phyloP scores from a whole-genome alignment of 53 echinoderm and acorn worm genomes.

The Holothuria leucospilota region DNA sequence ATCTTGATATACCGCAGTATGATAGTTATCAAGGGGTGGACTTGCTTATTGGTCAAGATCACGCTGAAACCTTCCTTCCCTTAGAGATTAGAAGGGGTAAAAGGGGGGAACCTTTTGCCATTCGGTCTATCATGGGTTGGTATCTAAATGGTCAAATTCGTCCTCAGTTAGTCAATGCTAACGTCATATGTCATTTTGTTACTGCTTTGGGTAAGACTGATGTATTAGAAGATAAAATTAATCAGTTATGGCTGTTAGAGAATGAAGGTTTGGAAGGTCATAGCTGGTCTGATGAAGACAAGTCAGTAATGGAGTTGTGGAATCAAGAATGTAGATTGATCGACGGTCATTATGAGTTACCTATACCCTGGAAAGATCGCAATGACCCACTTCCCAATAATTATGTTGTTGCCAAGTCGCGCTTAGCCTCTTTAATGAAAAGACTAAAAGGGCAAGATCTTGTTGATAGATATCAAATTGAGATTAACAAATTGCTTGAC shows the following conservation, averaged over 20 bases:
- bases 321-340: constrained; percentile 25
- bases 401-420: constrained; percentile 32
- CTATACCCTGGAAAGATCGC: constrained; percentile 46
- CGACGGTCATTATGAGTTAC: constrained; percentile 52
- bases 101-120: too few relatives aligned
- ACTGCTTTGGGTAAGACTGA: constrained; percentile 8
- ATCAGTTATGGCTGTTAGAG: constrained; percentile 43
- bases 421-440: constrained; percentile 37
- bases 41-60: constrained; percentile 61
- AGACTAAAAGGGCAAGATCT: neutral
- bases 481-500: constrained; percentile 23
- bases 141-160: constrained; percentile 48
- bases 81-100: constrained; percentile 55
- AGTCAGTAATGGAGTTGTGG: constrained; percentile 43
- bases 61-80: constrained; percentile 48
- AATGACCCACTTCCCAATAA: constrained; percentile 40
- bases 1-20: constrained; percentile 28
- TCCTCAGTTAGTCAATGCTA: neutral
- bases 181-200: constrained; percentile 42
- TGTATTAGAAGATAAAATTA: constrained; percentile 20
- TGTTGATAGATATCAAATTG: constrained; percentile 21
- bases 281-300: constrained; percentile 47
- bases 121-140: constrained; percentile 51
- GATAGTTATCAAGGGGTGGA: constrained; percentile 30
- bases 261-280: constrained; percentile 36